phyloP scores from a whole-genome alignment of 2,888 invertebrate genomes.

The Lepeophtheirus nordmannii region DNA sequence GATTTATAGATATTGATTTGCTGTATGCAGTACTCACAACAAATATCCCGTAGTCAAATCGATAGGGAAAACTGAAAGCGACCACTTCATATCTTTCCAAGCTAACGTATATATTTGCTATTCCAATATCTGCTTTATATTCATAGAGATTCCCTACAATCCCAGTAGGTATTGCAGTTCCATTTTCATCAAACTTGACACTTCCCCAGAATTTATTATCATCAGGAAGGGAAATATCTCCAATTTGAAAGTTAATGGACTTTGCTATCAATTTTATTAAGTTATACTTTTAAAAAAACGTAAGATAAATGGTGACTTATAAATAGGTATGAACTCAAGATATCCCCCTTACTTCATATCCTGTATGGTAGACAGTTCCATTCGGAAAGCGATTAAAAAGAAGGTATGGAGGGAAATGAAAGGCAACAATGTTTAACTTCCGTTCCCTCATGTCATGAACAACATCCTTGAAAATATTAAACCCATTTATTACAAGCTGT shows the following conservation, averaged over 20 bases:
- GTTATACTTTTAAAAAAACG: background rate
- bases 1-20: background rate
- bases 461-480: background rate
- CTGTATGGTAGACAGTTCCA: background rate
- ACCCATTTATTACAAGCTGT: background rate
- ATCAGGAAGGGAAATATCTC: background rate
- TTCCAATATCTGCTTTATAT: background rate
- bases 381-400: background rate
- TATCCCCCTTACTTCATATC: background rate
- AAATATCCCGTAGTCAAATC: background rate
- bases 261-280: background rate
- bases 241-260: background rate
- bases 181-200: background rate
- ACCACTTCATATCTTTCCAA: background rate
- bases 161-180: conserved; percentile 1
- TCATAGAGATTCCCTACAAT: background rate
- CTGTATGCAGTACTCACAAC: background rate
- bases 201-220: background rate
- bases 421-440: background rate
- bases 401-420: background rate
- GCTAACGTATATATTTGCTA: background rate
- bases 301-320: no score
- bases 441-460: background rate
- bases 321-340: background rate
- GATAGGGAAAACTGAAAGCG: background rate